These are phyloP conservation scores for Alectoris magna DNA, from an alignment of 2,797 vertebrate genomes.

Conservation along the genomic window DNA sequence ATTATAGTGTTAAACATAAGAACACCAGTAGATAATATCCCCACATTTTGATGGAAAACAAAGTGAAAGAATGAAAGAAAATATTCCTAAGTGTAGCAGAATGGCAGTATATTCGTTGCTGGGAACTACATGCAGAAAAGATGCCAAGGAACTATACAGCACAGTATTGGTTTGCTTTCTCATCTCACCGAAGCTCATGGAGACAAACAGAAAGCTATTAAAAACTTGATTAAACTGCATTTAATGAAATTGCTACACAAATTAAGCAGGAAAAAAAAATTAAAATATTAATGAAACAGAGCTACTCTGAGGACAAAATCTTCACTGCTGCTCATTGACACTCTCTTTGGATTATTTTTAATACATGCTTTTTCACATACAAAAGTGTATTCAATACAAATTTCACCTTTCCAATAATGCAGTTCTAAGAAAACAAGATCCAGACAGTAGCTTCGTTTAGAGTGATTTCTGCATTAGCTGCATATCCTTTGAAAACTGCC, in stretches of 20 bases:
- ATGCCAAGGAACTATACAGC: accelerated
- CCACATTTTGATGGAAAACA: not conserved
- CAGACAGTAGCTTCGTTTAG: not conserved
- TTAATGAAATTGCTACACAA: not conserved
- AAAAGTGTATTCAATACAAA: not conserved
- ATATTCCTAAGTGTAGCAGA: not conserved
- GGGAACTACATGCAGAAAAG: accelerated
- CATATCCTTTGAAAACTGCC: not conserved
- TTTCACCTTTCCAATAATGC: not conserved
- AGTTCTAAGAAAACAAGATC: not conserved
- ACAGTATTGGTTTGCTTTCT: accelerated
- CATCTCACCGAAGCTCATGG: not conserved
- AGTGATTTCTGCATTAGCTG: not conserved
- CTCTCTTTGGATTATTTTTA: not conserved
- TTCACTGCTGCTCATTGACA: accelerated
- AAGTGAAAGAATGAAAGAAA: not conserved
- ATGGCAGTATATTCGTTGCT: not conserved
- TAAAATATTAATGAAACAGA: not conserved
- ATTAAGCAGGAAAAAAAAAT: not conserved
- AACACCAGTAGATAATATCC: not conserved
- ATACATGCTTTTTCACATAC: not conserved
- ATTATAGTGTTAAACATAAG: not conserved
- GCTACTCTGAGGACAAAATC: not conserved
- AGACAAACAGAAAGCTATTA: not conserved
- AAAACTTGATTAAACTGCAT: not conserved